Conservation (phyloP, 2,888 invertebrate genomes). For the Cantharis nigra region DNA sequence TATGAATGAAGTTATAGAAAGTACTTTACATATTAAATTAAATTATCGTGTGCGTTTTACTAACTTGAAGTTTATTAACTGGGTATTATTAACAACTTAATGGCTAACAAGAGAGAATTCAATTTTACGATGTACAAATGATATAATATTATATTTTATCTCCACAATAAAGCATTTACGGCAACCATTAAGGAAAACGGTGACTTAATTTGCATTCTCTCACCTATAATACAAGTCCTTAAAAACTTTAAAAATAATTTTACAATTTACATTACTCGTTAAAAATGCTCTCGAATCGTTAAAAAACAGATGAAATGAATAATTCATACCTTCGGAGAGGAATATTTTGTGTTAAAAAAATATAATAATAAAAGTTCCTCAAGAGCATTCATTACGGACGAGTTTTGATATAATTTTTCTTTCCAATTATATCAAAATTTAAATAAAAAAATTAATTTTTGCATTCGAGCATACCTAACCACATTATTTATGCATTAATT, state of each 20-base stretch:
- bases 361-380: conserved; percentile 28
- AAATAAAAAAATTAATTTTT: neutral
- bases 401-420: conserved; percentile 18
- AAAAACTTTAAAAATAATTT: conserved; percentile 22
- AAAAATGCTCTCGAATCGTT: conserved; percentile 27
- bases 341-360: conserved; percentile 15
- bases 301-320: conserved; percentile 32
- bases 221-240: neutral
- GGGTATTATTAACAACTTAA: neutral
- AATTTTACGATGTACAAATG: conserved; percentile 34
- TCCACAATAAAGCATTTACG: conserved; percentile 31
- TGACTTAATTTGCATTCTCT: conserved; percentile 31
- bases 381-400: conserved; percentile 14
- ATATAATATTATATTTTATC: conserved; percentile 30
- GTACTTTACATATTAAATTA: neutral
- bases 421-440: conserved; percentile 21
- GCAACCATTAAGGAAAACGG: conserved; percentile 22
- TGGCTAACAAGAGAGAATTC: conserved; percentile 15
- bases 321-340: conserved; percentile 24
- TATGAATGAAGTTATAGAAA: neutral
- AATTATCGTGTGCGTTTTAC: neutral
- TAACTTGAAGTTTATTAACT: neutral
- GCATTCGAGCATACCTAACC: neutral
- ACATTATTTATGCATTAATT: neutral
- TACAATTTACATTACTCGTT: conserved; percentile 27